Conservation (phyloP, 2,113 vertebrate genomes). For the Tiliqua scincoides region DNA sequence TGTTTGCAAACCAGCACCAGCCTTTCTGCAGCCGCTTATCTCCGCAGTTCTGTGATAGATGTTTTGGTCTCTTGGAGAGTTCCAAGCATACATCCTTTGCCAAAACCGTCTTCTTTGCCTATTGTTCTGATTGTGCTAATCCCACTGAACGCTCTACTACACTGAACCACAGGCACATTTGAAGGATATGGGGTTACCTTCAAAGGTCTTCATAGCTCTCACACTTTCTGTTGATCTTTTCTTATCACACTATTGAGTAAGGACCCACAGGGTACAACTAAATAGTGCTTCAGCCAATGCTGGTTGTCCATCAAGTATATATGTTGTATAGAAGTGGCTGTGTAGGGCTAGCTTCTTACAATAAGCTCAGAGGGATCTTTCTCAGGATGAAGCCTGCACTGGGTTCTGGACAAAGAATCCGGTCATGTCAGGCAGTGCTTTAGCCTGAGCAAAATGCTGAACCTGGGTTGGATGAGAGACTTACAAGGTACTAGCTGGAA, state of each 20-base stretch:
- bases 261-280: not conserved
- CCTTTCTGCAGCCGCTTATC: constrained; percentile 25
- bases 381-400: not conserved
- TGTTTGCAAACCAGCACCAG: constrained; percentile 35
- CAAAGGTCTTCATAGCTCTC: not conserved
- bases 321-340: not conserved
- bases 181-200: not conserved
- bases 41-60: constrained; percentile 3
- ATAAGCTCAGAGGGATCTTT: not conserved
- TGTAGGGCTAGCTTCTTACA: not conserved
- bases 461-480: no score
- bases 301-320: not conserved
- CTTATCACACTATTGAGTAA: not conserved
- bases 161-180: not conserved
- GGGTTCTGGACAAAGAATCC: not conserved
- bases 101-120: not conserved
- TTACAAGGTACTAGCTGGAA: not conserved
- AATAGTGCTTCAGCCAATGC: not conserved
- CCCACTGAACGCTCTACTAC: constrained; percentile 5
- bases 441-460: not conserved
- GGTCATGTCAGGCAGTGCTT: not conserved
- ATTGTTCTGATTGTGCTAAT: not conserved
- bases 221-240: not conserved
- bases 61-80: constrained; percentile 5
- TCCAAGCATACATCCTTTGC: not conserved